phyloP scores from a whole-genome alignment of 2,888 invertebrate species.

The Pterostichus madidus region DNA sequence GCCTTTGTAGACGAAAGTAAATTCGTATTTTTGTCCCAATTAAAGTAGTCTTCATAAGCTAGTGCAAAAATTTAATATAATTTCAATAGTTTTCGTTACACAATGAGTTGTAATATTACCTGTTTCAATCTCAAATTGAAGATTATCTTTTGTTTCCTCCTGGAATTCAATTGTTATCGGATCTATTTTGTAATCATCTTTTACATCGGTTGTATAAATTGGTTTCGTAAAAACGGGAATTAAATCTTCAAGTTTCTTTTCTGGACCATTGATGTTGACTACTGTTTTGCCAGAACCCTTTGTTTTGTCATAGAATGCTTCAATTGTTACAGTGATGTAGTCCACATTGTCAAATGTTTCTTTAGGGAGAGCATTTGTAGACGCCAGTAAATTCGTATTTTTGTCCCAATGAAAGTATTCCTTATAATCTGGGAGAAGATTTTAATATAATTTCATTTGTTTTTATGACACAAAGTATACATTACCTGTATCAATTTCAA shows the following conservation, averaged over 20 bases:
- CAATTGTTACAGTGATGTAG: not conserved
- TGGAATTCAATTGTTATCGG: too few species aligned
- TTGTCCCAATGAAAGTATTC: not conserved
- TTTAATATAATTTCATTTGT: not conserved
- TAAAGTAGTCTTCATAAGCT: not conserved
- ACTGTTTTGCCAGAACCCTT: not conserved
- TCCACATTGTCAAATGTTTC: not conserved
- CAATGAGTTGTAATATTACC: too few species aligned
- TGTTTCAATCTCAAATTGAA: too few species aligned
- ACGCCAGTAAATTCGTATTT: not conserved
- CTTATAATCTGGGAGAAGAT: too few species aligned
- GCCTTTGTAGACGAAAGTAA: not conserved
- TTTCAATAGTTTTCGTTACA: not conserved
- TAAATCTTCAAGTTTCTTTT: not conserved
- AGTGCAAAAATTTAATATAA: not conserved
- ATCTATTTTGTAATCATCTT: not conserved
- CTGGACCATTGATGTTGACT: not conserved
- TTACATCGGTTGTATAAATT: not conserved
- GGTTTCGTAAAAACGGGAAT: not conserved
- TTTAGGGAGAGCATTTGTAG: not conserved
- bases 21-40: not conserved
- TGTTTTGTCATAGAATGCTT: not conserved
- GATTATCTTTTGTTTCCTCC: too few species aligned
- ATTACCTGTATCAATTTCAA: too few species aligned
- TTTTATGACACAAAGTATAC: too few species aligned